A percentile compares a stretch with the other conserved stretches of the same genome.
Conservation (phyloP, 2,888 invertebrate species). For the Argyra leucocephala region DNA sequence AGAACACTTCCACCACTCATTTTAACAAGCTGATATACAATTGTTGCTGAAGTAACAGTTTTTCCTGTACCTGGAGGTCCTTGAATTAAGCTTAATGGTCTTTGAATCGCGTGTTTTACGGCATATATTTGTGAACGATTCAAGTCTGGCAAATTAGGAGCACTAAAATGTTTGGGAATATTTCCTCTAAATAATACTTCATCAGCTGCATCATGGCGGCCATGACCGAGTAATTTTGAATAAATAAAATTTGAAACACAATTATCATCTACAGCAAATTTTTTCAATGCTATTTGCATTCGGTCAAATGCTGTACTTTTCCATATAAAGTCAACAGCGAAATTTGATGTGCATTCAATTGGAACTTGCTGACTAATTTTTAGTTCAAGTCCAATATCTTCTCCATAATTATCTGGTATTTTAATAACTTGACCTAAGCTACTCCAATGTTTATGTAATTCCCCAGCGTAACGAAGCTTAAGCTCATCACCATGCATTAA, state of each 20-base stretch:
- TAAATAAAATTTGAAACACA: constrained; percentile 98
- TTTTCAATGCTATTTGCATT: constrained; percentile 89
- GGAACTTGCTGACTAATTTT: constrained; percentile 88
- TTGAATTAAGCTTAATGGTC: constrained; percentile 93
- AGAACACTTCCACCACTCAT: constrained; percentile 90
- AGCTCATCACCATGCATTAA: constrained; percentile 98
- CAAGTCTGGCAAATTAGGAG: constrained; percentile 92
- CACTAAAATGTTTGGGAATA: constrained; percentile 92
- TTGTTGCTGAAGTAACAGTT: constrained; percentile 97
- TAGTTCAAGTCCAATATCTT: constrained; percentile 94
- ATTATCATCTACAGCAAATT: constrained; percentile 91
- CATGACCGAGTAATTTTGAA: constrained; percentile 88
- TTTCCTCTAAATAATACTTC: constrained; percentile 80
- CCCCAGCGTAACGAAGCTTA: constrained; percentile 82
- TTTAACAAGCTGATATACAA: constrained; percentile 94
- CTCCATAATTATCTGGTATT: constrained; percentile 90
- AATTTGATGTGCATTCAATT: constrained; percentile 86
- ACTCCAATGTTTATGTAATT: constrained; percentile 90
- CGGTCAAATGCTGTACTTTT: constrained; percentile 97
- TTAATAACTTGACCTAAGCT: constrained; percentile 97
- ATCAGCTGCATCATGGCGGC: constrained; percentile 89
- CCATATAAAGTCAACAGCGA: constrained; percentile 98
- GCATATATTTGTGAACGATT: constrained; percentile 97
- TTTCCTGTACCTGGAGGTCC: constrained; percentile 83
- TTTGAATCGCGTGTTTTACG: constrained; percentile 93